phyloP scores from a whole-genome alignment of 2,113 vertebrate genomes.

The Pongo pygmaeus region DNA sequence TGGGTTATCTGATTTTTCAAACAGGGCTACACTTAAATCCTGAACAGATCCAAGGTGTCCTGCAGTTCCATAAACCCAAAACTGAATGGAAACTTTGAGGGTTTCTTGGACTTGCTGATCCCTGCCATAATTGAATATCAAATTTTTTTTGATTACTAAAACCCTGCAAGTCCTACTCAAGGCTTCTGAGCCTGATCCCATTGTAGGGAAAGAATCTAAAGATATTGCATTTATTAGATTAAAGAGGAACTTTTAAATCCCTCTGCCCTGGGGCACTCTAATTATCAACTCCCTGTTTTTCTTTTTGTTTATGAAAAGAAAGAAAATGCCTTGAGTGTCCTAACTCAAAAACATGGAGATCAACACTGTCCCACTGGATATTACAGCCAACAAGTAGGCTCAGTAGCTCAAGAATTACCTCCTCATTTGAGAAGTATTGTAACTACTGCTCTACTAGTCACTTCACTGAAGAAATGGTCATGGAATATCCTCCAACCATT shows the following conservation, averaged over 20 bases:
- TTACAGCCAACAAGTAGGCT: neutral
- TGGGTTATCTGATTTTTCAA: too few species aligned
- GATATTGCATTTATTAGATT: neutral
- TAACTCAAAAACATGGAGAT: neutral
- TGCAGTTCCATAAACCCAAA: too few species aligned
- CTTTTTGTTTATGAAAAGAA: neutral
- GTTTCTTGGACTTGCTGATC: neutral
- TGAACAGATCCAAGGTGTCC: too few species aligned
- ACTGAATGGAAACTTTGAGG: neutral
- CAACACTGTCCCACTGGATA: neutral
- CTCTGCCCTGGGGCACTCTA: neutral
- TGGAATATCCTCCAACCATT: neutral
- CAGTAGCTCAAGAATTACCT: neutral
- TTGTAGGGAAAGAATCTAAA: neutral
- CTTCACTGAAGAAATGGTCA: neutral
- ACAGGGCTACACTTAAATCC: too few species aligned
- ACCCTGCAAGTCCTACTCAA: neutral
- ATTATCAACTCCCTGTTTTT: neutral
- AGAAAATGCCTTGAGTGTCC: neutral
- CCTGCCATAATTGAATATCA: neutral
- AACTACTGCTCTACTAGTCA: neutral
- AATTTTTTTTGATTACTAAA: neutral
- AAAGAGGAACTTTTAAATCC: neutral
- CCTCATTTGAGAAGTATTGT: neutral
- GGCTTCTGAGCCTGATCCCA: neutral